Evolutionary conservation across 2,797 vertebrate genomes (phyloP), one percentile per base, ranked within the genome.

Genomic region (Epinephelus awoara): DNA sequence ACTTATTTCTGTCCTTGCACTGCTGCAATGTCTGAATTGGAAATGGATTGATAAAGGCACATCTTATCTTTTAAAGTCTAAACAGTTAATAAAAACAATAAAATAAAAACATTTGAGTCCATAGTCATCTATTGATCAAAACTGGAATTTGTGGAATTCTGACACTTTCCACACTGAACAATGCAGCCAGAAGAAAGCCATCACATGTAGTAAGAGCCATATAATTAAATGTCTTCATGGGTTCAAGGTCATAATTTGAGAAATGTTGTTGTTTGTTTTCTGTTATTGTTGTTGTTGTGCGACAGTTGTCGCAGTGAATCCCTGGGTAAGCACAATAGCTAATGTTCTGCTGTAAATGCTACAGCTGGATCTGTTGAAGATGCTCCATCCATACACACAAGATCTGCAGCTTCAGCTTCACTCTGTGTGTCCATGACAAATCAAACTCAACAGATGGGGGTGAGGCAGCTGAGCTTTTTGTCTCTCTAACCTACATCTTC

Each of bases 401-500:
- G 13, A 44, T 21, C 5, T 38, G 15, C 38, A 64, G 51, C 15
- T 59, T 63, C 55, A 34, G 50, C 42, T 4, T 52, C 29, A 38
- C 2, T 1, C 23, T 17, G 11, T 14, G 25, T 15, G 5, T 23
- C 19, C 0, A 6, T 38, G 34, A 57, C 23, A 29, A 44, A 17
- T 19, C 23, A 21, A 69, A 75, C 19, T 42, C 54, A 80, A 46
- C 74, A 82, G 67, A 75, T 63, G 56, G 55, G 25, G 19, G 8
- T 21, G 56, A 72, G 0, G 6, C 49, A 27, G 51, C 13, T 34
- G 34, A 75, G 44, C 70, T 55, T 82, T 27, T 75, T 55, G 58
- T 67, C 59, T 12, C 29, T 56, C 23, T 64, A 67, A 54, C 59
- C 57, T 50, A 46, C 73, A 69, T 75, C 40, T 29, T n/a, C 14